A percentile compares a stretch with the other conserved stretches of the same genome.
Conservation (phyloP, 2,113 vertebrate genomes). For the Dascyllus trimaculatus region DNA sequence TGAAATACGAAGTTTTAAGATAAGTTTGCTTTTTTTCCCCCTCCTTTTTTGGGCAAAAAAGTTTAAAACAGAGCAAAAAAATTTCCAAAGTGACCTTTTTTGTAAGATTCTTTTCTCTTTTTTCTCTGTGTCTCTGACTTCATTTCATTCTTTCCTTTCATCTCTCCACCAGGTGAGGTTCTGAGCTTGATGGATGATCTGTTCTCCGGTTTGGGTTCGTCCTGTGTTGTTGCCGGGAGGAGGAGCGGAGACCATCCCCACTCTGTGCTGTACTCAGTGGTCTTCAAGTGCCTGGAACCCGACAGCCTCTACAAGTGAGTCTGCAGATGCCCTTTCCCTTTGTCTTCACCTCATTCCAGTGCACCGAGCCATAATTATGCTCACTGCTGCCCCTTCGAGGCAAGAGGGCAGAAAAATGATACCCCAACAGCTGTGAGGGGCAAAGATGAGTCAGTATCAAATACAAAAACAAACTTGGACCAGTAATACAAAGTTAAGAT, state of each 20-base stretch:
- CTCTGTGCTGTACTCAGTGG: slow-evolving; percentile 91
- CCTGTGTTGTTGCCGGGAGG: slow-evolving; percentile 94
- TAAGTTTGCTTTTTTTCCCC: slow-evolving; percentile 9
- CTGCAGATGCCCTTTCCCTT: slow-evolving; percentile 3
- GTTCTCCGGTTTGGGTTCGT: slow-evolving; percentile 93
- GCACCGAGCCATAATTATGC: background rate
- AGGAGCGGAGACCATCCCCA: slow-evolving; percentile 90
- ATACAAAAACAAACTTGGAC: too few relatives aligned
- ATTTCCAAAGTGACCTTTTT: slow-evolving; percentile 15
- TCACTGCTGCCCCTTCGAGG: background rate
- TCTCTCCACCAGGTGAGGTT: slow-evolving; percentile 90
- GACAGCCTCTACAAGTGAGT: slow-evolving; percentile 99
- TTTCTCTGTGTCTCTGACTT: slow-evolving; percentile 3
- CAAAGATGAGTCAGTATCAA: too few relatives aligned
- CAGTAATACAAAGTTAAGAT: background rate
- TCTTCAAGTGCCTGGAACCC: slow-evolving; percentile 99
- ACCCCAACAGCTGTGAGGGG: background rate
- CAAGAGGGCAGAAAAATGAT: background rate
- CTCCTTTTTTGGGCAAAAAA: slow-evolving; percentile 3
- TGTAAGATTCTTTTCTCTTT: background rate
- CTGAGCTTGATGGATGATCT: slow-evolving; percentile 96
- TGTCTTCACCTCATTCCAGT: background rate
- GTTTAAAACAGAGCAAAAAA: background rate
- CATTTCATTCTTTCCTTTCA: slow-evolving; percentile 1
- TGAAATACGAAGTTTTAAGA: slow-evolving; percentile 36